Evolutionary conservation across 2,888 invertebrate species (phyloP).

Genomic region (Orchesellides sinensis): DNA sequence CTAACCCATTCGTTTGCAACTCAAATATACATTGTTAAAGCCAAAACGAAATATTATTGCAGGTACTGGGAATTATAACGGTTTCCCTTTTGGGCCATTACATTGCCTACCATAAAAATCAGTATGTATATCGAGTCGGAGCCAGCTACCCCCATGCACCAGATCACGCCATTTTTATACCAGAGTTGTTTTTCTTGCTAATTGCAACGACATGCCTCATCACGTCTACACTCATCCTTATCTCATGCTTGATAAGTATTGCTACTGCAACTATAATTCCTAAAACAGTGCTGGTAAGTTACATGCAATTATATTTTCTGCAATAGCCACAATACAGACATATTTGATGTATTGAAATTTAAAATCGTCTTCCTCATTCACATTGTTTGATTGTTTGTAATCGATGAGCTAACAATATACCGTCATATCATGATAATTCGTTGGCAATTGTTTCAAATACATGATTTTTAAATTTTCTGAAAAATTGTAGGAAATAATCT

Average conservation of each 20-base stretch:
- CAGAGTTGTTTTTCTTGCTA: conserved; percentile 85
- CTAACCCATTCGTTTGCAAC: neutral
- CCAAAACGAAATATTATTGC: no score
- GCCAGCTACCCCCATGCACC: conserved; percentile 39
- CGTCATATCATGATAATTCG: conserved; percentile 7
- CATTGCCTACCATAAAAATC: conserved; percentile 76
- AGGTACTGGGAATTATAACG: conserved; percentile 87
- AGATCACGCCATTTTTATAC: conserved; percentile 76
- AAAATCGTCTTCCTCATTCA: no score
- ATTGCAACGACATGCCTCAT: conserved; percentile 88
- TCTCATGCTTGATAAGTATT: conserved; percentile 87
- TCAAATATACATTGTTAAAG: no score
- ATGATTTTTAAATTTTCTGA: neutral
- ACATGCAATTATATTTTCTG: conserved; percentile 1
- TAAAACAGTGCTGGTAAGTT: conserved; percentile 88
- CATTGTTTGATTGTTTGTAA: no score
- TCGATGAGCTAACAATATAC: no score
- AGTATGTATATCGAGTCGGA: conserved; percentile 54
- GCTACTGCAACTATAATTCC: conserved; percentile 90
- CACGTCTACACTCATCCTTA: conserved; percentile 85
- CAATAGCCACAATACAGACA: no score
- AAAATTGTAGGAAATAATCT: conserved; percentile 82
- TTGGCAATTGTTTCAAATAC: neutral
- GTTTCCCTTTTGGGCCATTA: conserved; percentile 85
- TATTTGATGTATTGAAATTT: no score